phyloP scores from a whole-genome alignment of 1,140 invertebrate species.

The Drosophila takahashii region DNA sequence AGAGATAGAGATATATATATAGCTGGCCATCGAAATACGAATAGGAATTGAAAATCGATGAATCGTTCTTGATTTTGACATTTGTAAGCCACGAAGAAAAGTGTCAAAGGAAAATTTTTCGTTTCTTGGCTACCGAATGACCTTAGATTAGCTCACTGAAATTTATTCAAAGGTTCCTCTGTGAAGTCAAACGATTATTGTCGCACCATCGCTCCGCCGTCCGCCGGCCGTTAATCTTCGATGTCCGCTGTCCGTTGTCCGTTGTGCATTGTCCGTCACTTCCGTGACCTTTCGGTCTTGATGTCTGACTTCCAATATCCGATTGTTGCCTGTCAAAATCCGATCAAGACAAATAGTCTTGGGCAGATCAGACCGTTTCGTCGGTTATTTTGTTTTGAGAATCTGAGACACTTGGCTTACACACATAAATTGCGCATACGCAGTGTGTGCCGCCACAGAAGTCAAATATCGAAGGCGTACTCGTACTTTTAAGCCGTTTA shows the following conservation, averaged over 20 bases:
- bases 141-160: constrained; percentile 33
- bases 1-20: constrained; percentile 32
- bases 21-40: constrained; percentile 33
- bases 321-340: constrained; percentile 56
- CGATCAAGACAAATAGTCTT: constrained; percentile 48
- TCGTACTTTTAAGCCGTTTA: constrained; percentile 5
- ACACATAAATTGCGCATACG: constrained; percentile 74
- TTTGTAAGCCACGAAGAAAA: constrained; percentile 50
- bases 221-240: constrained; percentile 53
- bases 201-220: constrained; percentile 44
- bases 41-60: constrained; percentile 24
- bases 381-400: constrained; percentile 27
- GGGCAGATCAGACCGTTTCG: constrained; percentile 4
- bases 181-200: constrained; percentile 71
- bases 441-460: constrained; percentile 9
- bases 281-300: constrained; percentile 67
- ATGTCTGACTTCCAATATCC: constrained; percentile 53
- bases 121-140: constrained; percentile 46
- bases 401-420: constrained; percentile 60
- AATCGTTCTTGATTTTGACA: constrained; percentile 69
- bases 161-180: constrained; percentile 56
- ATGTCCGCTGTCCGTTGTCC: constrained; percentile 26
- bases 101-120: constrained; percentile 42
- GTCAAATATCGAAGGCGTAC: constrained; percentile 5
- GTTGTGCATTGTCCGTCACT: constrained; percentile 57